Evolutionary conservation across 35 echinoderm and acorn worm genomes (phyloP).

Genomic region (Acanthaster planci): DNA sequence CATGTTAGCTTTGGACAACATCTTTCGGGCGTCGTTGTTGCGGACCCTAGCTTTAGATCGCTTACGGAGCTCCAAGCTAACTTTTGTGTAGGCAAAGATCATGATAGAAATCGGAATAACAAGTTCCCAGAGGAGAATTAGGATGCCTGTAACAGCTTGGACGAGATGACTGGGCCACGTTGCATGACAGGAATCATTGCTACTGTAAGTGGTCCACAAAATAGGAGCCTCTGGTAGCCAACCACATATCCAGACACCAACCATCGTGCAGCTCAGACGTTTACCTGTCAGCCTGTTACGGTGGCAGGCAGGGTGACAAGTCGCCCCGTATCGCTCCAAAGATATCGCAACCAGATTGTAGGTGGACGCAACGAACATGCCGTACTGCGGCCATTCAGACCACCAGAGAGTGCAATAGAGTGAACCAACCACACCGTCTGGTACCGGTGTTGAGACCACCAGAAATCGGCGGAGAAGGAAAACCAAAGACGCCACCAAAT

Average conservation of each 20-base stretch:
- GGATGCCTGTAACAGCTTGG: not conserved
- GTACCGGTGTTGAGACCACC: not conserved
- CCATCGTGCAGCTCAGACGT: constrained; percentile 38
- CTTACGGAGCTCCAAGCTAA: not conserved
- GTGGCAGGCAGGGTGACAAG: constrained; percentile 48
- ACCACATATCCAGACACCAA: constrained; percentile 42
- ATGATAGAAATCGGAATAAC: constrained; percentile 3
- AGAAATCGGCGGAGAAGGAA: constrained; percentile 51
- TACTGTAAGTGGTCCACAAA: not conserved
- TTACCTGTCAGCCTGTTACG: constrained; percentile 46
- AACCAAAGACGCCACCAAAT: constrained; percentile 54
- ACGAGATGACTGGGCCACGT: not conserved
- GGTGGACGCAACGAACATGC: constrained; percentile 64
- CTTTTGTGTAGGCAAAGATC: constrained; percentile 1
- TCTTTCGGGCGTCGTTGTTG: not conserved
- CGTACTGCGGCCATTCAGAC: constrained; percentile 61
- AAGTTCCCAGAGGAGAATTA: not conserved
- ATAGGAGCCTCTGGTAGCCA: not conserved
- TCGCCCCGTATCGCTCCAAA: constrained; percentile 63
- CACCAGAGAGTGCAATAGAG: constrained; percentile 62
- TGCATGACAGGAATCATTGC: not conserved
- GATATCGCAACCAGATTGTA: constrained; percentile 63
- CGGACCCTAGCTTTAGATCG: constrained; percentile 5
- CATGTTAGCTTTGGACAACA: constrained; percentile 9
- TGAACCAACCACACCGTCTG: constrained; percentile 1